phyloP scores from a whole-genome alignment of 1,140 invertebrate species.

The Catajapyx aquilonaris region DNA sequence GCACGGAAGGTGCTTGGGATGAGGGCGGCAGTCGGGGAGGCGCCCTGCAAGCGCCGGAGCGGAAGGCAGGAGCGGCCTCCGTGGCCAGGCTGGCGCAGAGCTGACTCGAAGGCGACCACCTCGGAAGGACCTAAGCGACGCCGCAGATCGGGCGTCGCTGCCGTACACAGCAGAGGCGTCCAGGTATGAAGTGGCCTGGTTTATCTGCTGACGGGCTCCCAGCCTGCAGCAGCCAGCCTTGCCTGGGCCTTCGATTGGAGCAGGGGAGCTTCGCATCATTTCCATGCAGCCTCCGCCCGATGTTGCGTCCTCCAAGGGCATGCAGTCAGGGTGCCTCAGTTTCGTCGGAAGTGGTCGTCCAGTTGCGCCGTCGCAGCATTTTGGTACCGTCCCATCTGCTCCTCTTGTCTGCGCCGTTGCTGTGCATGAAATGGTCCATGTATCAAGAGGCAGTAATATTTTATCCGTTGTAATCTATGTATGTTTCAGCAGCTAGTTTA shows the following conservation, averaged over 20 bases:
- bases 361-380: too few species aligned
- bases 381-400: too few species aligned
- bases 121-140: constrained; percentile 33
- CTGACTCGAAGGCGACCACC: constrained; percentile 33
- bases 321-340: too few species aligned
- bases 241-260: not conserved
- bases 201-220: constrained; percentile 28
- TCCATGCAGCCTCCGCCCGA: not conserved
- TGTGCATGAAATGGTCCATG: too few species aligned
- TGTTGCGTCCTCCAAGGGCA: too few species aligned
- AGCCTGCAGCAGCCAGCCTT: too few species aligned
- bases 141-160: constrained; percentile 37
- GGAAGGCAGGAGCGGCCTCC: not conserved
- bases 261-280: not conserved
- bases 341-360: too few species aligned
- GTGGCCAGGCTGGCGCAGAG: not conserved
- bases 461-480: too few species aligned
- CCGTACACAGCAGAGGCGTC: constrained; percentile 74
- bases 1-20: constrained; percentile 10
- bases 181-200: constrained; percentile 59
- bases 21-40: not conserved
- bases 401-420: too few species aligned
- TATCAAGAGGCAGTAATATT: too few species aligned
- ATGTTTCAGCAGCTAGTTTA: too few species aligned
- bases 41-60: not conserved